A percentile compares a stretch with the other conserved stretches of the same genome.
phyloP scores from a whole-genome alignment of 2,113 vertebrate genomes.

The Lagopus leucura region DNA sequence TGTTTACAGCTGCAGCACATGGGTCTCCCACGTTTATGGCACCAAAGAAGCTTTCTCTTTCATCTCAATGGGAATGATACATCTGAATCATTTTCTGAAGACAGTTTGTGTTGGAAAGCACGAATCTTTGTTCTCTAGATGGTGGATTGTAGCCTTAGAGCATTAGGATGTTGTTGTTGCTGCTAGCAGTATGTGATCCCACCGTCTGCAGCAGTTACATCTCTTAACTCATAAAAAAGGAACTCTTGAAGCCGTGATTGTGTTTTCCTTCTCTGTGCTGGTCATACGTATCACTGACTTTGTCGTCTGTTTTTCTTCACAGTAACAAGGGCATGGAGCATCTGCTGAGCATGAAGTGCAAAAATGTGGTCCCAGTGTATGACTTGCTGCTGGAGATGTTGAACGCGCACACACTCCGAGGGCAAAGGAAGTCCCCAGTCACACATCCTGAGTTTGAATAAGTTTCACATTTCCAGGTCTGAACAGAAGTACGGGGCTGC shows the following conservation, averaged over 20 bases:
- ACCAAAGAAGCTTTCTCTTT: not conserved
- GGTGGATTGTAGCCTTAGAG: not conserved
- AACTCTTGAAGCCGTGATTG: fast-evolving
- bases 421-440: slow-evolving; percentile 72
- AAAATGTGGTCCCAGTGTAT: slow-evolving; percentile 92
- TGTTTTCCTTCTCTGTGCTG: not conserved
- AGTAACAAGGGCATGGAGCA: slow-evolving; percentile 99
- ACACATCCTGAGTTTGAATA: slow-evolving; percentile 49
- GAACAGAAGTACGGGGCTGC: not conserved
- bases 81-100: not conserved
- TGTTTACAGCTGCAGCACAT: not conserved
- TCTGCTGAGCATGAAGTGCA: slow-evolving; percentile 95
- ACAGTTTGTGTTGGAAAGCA: not conserved
- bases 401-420: slow-evolving; percentile 87
- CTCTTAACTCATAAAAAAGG: not conserved
- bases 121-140: not conserved
- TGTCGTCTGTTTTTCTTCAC: slow-evolving; percentile 5
- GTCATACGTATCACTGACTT: not conserved
- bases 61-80: fast-evolving
- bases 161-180: not conserved
- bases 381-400: slow-evolving; percentile 96
- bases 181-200: not conserved
- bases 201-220: not conserved
- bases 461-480: not conserved
- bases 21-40: not conserved